Percentiles rank a stretch among this genome's conserved stretches.
phyloP scores from a whole-genome alignment of 2,888 invertebrate genomes.

The Diachrysia chrysitis region DNA sequence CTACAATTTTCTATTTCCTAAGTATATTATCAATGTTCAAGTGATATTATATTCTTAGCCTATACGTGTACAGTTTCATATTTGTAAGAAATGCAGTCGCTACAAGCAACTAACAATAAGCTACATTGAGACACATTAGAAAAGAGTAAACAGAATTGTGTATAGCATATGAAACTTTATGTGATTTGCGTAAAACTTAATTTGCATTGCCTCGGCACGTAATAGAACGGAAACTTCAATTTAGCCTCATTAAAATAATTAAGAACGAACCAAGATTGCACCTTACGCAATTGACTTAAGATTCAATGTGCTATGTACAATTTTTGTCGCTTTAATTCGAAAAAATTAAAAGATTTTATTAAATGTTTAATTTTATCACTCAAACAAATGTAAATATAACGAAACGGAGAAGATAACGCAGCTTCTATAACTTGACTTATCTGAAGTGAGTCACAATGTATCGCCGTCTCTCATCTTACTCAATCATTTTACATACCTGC shows the following conservation, averaged over 20 bases:
- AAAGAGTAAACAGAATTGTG: background rate
- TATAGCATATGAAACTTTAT: background rate
- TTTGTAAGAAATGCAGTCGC: background rate
- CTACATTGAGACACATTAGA: too few relatives aligned
- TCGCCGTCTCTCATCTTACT: background rate
- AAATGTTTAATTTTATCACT: slow-evolving; percentile 1
- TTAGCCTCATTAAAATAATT: too few relatives aligned
- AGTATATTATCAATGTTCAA: slow-evolving; percentile 6
- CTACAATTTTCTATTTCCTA: background rate
- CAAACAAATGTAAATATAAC: slow-evolving; percentile 38
- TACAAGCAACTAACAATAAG: too few relatives aligned
- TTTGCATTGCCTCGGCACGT: background rate
- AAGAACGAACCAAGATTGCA: background rate
- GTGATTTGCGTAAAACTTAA: background rate
- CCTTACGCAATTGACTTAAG: too few relatives aligned
- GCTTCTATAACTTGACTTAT: background rate
- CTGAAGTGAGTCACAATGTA: background rate
- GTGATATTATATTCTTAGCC: slow-evolving; percentile 8
- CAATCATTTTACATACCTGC: background rate
- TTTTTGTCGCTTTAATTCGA: background rate
- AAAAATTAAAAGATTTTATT: slow-evolving; percentile 21
- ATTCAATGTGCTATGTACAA: background rate
- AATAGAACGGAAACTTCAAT: too few relatives aligned
- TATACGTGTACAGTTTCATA: background rate
- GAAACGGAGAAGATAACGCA: slow-evolving; percentile 13